Conservation (phyloP, 2,113 vertebrate genomes). For the Lophius piscatorius region DNA sequence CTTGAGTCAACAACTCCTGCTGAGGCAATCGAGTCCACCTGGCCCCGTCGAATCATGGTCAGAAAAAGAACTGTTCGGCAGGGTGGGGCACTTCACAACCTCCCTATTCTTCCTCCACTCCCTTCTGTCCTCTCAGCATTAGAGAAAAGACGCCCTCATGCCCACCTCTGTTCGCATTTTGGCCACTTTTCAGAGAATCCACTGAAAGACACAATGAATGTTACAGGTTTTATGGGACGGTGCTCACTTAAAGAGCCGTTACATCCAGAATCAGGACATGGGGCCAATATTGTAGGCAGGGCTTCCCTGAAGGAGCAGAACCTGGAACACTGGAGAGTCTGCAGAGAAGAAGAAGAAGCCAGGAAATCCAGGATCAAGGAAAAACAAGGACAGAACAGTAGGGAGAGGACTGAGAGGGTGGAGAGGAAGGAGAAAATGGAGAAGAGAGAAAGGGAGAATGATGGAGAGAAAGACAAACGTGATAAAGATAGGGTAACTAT, state of each 20-base stretch:
- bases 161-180: conserved; percentile 50
- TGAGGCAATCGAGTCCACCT: conserved; percentile 79
- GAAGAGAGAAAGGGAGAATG: conserved; percentile 27
- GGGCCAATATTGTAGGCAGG: conserved; percentile 51
- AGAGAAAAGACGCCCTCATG: conserved; percentile 71
- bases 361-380: conserved; percentile 57
- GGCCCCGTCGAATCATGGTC: conserved; percentile 80
- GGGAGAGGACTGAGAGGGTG: conserved; percentile 26
- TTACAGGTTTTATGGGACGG: conserved; percentile 61
- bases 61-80: conserved; percentile 81
- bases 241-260: conserved; percentile 74
- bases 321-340: conserved; percentile 79
- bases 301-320: conserved; percentile 77
- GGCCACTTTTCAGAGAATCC: conserved; percentile 74
- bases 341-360: conserved; percentile 68
- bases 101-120: conserved; percentile 82
- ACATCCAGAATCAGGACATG: conserved; percentile 46
- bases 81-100: conserved; percentile 81
- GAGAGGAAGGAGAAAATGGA: conserved; percentile 25
- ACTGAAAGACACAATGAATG: conserved; percentile 43
- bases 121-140: conserved; percentile 76
- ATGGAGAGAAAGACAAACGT: conserved; percentile 32
- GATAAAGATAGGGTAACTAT: conserved; percentile 13
- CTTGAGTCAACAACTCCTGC: conserved; percentile 54
- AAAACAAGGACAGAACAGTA: conserved; percentile 40